These are phyloP conservation scores for Palloptera scutellata DNA, from an alignment of 2,888 invertebrate genomes.

Conservation along the genomic window DNA sequence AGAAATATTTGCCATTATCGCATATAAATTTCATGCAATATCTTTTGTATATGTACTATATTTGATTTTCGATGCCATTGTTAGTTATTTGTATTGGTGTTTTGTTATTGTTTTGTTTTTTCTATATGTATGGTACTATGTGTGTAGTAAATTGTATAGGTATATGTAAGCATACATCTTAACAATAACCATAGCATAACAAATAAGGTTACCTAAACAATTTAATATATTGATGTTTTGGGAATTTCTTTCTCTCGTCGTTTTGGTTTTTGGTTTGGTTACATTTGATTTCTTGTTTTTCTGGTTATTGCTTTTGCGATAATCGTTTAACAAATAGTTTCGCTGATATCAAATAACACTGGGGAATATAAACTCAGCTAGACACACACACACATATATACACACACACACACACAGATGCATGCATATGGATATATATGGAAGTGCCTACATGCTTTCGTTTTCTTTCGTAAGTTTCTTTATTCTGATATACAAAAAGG, in stretches of 20 bases:
- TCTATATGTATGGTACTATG: background rate
- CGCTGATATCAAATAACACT: constrained; percentile 45
- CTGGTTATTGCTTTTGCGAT: constrained; percentile 42
- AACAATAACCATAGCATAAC: background rate
- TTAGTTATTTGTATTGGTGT: no score
- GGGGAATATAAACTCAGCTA: constrained; percentile 13
- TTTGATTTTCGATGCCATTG: no score
- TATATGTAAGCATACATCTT: background rate
- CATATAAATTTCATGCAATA: no score
- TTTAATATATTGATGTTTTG: constrained; percentile 11
- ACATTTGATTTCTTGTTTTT: background rate
- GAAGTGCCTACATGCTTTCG: background rate
- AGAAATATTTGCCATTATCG: no score
- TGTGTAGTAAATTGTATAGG: constrained; percentile 2
- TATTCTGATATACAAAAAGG: no score
- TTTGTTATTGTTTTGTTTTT: background rate
- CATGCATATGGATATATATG: no score
- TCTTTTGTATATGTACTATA: no score
- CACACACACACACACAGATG: constrained; percentile 35
- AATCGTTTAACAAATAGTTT: constrained; percentile 55
- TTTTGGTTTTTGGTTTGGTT: background rate
- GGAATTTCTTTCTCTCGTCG: background rate
- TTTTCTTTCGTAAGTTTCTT: no score
- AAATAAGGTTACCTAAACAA: constrained; percentile 10
- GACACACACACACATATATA: constrained; percentile 18